Conservation (phyloP, 2,888 invertebrate genomes). For the Muscina levida region DNA sequence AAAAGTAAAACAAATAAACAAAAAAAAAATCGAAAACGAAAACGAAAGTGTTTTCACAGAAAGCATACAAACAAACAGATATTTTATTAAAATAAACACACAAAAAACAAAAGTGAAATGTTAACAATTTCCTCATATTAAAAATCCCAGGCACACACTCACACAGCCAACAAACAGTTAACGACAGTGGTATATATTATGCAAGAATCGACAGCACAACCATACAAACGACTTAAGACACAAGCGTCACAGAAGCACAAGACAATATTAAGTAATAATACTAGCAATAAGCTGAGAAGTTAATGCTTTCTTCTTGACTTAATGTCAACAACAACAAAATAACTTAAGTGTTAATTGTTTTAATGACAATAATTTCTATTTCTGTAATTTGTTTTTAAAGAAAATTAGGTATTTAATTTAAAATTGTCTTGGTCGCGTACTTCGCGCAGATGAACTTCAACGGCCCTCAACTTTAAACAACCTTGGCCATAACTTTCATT, state of each 20-base stretch:
- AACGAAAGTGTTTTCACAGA: conserved; percentile 60
- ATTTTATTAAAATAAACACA: conserved; percentile 6
- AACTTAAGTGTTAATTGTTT: no score
- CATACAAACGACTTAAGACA: conserved; percentile 64
- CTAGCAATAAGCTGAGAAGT: not conserved
- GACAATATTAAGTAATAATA: not conserved
- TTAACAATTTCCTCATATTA: conserved; percentile 62
- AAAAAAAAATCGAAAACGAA: conserved; percentile 41
- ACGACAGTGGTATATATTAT: conserved; percentile 16
- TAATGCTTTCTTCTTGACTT: not conserved
- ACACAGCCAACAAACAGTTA: conserved; percentile 17
- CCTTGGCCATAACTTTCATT: conserved; percentile 64
- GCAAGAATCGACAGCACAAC: not conserved
- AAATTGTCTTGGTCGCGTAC: no score
- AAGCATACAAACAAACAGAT: conserved; percentile 34
- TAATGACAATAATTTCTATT: no score
- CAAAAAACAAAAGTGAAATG: conserved; percentile 58
- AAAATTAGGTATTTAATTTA: no score
- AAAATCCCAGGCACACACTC: conserved; percentile 38
- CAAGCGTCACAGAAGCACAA: conserved; percentile 13
- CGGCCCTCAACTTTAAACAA: conserved; percentile 29
- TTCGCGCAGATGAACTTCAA: not conserved
- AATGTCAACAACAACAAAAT: not conserved
- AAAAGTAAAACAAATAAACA: no score
- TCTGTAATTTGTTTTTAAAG: no score